Evolutionary conservation across 2,888 invertebrate species (phyloP).

Genomic region (Colostygia pectinataria): DNA sequence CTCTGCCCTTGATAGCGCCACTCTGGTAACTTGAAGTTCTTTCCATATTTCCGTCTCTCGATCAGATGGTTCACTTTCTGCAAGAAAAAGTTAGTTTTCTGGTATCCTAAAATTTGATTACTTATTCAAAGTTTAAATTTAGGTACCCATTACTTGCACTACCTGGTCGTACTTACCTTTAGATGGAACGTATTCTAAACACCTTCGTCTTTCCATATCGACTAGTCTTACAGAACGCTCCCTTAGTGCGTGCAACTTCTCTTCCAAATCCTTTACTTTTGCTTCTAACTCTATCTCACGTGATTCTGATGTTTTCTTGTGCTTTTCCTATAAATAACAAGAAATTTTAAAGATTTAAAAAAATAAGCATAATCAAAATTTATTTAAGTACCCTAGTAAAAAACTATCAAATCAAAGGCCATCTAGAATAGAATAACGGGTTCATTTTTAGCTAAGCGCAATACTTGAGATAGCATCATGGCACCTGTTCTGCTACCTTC

Average conservation of each 20-base stretch:
- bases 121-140: too few species aligned
- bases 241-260: conserved; percentile 47
- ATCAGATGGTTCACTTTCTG: conserved; percentile 69
- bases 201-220: conserved; percentile 58
- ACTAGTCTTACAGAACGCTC: conserved; percentile 61
- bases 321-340: conserved; percentile 51
- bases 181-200: conserved; percentile 63
- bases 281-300: conserved; percentile 50
- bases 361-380: too few species aligned
- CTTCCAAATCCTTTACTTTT: conserved; percentile 58
- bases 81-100: neutral
- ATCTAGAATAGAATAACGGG: too few species aligned
- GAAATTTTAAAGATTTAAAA: neutral
- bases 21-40: conserved; percentile 67
- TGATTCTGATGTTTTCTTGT: conserved; percentile 42
- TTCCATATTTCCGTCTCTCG: conserved; percentile 78
- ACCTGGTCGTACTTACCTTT: conserved; percentile 60
- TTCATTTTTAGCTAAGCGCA: conserved; percentile 13
- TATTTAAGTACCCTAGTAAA: too few species aligned
- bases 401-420: too few species aligned
- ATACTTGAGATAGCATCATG: conserved; percentile 35
- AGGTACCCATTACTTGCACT: too few species aligned
- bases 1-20: conserved; percentile 59
- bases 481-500: conserved; percentile 71
- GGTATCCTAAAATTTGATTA: neutral